phyloP scores from a whole-genome alignment of 2,888 invertebrate species.

The Dinocampus coccinellae region DNA sequence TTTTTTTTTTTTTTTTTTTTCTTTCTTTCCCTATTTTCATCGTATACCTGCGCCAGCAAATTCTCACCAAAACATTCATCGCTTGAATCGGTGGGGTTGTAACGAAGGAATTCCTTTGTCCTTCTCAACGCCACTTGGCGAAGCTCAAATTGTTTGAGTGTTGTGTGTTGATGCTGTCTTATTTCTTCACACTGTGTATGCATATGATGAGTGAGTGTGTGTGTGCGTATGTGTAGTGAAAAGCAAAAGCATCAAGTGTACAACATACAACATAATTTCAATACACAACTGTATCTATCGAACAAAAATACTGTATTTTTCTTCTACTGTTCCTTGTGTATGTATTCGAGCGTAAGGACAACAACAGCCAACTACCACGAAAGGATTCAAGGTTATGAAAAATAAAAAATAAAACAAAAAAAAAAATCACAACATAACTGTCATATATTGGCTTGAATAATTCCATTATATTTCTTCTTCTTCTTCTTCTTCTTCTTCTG shows the following conservation, averaged over 20 bases:
- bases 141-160: slow-evolving; percentile 20
- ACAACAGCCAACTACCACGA: slow-evolving; percentile 18
- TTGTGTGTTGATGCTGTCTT: slow-evolving; percentile 6
- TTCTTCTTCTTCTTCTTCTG: not conserved
- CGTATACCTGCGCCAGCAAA: slow-evolving; percentile 1
- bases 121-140: slow-evolving; percentile 45
- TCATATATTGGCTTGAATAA: slow-evolving; percentile 1
- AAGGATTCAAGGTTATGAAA: slow-evolving; percentile 43
- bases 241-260: slow-evolving; percentile 23
- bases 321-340: slow-evolving; percentile 49
- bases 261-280: not conserved
- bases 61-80: not conserved
- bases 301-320: slow-evolving; percentile 36
- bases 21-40: too few relatives aligned
- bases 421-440: too few relatives aligned
- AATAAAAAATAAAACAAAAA: not conserved
- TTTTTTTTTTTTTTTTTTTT: too few relatives aligned
- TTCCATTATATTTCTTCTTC: not conserved
- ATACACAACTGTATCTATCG: slow-evolving; percentile 12
- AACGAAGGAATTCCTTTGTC: slow-evolving; percentile 64
- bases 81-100: slow-evolving; percentile 32
- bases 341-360: slow-evolving; percentile 44
- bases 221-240: slow-evolving; percentile 26
- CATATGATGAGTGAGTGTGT: too few relatives aligned
- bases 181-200: not conserved